These are phyloP conservation scores for Gobionotothen gibberifrons DNA, from an alignment of 2,797 vertebrate species.

Conservation along the genomic window DNA sequence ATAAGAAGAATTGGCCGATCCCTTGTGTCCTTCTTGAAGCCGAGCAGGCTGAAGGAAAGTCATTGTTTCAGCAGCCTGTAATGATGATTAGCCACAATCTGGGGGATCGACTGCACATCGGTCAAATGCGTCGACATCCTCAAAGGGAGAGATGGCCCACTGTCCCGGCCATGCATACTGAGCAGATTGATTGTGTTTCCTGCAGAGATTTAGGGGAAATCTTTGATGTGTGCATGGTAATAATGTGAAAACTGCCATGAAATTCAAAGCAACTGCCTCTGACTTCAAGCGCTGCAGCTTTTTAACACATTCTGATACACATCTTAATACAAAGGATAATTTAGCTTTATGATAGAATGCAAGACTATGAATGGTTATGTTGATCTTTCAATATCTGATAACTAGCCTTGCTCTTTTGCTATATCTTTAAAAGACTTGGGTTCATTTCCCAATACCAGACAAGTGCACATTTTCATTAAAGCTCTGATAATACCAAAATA, in stretches of 20 bases:
- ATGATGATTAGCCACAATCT: conserved; percentile 87
- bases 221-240: conserved; percentile 77
- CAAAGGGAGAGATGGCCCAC: conserved; percentile 79
- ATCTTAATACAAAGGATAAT: conserved; percentile 37
- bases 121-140: conserved; percentile 84
- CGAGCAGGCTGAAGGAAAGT: conserved; percentile 82
- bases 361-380: conserved; percentile 21
- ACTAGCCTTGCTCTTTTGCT: neutral
- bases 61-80: conserved; percentile 81
- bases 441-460: conserved; percentile 29
- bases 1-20: conserved; percentile 74
- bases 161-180: conserved; percentile 75
- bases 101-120: conserved; percentile 86
- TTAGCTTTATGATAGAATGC: conserved; percentile 30
- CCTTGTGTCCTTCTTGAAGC: conserved; percentile 81
- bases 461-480: conserved; percentile 16
- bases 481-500: conserved; percentile 16
- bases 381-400: conserved; percentile 36
- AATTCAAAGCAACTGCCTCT: conserved; percentile 54
- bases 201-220: conserved; percentile 65
- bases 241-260: conserved; percentile 67
- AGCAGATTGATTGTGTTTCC: conserved; percentile 81
- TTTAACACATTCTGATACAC: conserved; percentile 42
- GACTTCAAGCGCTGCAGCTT: conserved; percentile 54
- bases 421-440: conserved; percentile 21